Percentiles rank a stretch among this genome's conserved stretches.
Conservation (phyloP, 2,888 invertebrate genomes). For the Eucera pruinosa region DNA sequence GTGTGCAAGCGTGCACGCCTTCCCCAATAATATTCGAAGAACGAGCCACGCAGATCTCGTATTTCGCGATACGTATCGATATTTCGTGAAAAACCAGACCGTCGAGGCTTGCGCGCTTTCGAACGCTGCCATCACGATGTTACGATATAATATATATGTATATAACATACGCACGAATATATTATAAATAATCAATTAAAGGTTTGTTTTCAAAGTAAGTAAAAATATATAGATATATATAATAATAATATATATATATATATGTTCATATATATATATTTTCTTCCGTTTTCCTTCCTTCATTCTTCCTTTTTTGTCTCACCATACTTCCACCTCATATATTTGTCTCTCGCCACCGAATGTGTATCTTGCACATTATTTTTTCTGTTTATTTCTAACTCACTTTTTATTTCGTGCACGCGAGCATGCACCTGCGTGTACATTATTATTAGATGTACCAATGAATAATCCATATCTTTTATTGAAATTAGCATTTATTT, state of each 20-base stretch:
- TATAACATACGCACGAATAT: slow-evolving; percentile 64
- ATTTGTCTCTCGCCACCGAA: slow-evolving; percentile 37
- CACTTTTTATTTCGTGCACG: background rate
- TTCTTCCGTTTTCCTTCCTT: slow-evolving; percentile 62
- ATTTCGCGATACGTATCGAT: background rate
- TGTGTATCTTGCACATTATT: background rate
- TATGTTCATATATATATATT: slow-evolving; percentile 71
- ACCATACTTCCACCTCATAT: slow-evolving; percentile 39
- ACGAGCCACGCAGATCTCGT: background rate
- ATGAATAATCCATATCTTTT: no score
- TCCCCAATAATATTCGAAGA: background rate
- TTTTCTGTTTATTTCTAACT: background rate
- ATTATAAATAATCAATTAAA: slow-evolving; percentile 79
- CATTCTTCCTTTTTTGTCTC: slow-evolving; percentile 41
- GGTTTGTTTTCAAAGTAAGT: slow-evolving; percentile 79
- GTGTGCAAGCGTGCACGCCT: slow-evolving; percentile 8
- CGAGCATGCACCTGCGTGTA: background rate
- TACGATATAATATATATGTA: slow-evolving; percentile 43
- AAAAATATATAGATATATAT: slow-evolving; percentile 80
- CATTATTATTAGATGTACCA: no score
- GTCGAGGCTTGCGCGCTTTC: slow-evolving; percentile 6
- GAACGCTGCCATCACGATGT: slow-evolving; percentile 34
- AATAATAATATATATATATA: slow-evolving; percentile 74
- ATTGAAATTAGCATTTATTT: no score
- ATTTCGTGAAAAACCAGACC: slow-evolving; percentile 9